phyloP scores from a whole-genome alignment of 2,888 invertebrate species.

The Calephelis perditalis region DNA sequence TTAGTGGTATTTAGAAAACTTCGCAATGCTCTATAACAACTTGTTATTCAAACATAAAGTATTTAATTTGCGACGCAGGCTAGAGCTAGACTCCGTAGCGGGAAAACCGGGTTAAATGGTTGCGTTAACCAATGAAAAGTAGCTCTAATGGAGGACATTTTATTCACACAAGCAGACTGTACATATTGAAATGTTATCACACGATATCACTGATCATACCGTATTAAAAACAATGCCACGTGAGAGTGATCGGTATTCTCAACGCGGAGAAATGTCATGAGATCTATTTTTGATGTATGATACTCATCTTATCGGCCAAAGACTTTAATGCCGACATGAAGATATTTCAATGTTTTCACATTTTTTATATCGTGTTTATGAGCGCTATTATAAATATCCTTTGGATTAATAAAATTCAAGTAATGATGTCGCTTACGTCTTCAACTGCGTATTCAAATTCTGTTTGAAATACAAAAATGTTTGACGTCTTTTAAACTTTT shows the following conservation, averaged over 20 bases:
- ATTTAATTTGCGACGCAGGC: slow-evolving; percentile 2
- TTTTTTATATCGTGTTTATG: not conserved
- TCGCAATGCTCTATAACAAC: slow-evolving; percentile 12
- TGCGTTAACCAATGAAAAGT: slow-evolving; percentile 22
- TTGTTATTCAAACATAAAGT: not conserved
- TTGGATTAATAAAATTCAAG: no score
- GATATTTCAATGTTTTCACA: slow-evolving; percentile 13
- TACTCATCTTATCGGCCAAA: slow-evolving; percentile 68
- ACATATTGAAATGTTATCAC: slow-evolving; percentile 48
- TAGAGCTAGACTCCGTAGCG: slow-evolving; percentile 6
- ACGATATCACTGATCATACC: slow-evolving; percentile 43
- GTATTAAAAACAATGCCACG: slow-evolving; percentile 74
- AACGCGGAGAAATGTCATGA: slow-evolving; percentile 50
- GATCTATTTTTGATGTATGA: slow-evolving; percentile 61
- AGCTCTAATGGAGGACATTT: not conserved
- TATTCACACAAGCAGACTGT: slow-evolving; percentile 1
- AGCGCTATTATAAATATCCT: not conserved
- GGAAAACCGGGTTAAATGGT: slow-evolving; percentile 42
- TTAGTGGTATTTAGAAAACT: no score
- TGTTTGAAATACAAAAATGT: no score
- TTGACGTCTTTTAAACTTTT: no score
- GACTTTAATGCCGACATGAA: slow-evolving; percentile 36
- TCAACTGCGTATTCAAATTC: no score
- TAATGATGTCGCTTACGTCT: no score
- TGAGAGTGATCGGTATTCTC: slow-evolving; percentile 51